Conservation (phyloP, 92 coral and sea anemone genomes). For the Bergia sp. region DNA sequence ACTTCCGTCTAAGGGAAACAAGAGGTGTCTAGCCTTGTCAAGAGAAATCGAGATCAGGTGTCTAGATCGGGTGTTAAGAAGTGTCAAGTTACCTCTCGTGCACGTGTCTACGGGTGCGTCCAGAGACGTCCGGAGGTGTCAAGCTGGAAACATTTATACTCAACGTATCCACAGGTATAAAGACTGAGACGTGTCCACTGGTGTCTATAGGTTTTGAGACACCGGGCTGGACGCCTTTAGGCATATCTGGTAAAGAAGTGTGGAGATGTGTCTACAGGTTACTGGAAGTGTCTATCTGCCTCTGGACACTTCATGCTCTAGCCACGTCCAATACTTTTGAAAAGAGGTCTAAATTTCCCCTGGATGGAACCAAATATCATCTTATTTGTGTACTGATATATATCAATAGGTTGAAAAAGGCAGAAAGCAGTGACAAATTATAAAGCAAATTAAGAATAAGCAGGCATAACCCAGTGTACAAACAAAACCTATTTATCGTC, state of each 20-base stretch:
- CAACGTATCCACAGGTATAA: no score
- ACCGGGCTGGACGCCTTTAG: slow-evolving; percentile 9
- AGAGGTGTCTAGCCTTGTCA: not conserved
- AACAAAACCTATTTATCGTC: no score
- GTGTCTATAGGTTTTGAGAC: slow-evolving; percentile 4
- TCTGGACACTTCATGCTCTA: not conserved
- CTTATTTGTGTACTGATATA: no score
- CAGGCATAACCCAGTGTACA: no score
- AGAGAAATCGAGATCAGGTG: not conserved
- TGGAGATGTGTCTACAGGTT: no score
- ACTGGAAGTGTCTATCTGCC: no score
- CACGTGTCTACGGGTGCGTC: slow-evolving; percentile 11
- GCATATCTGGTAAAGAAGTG: not conserved
- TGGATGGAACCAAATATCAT: no score
- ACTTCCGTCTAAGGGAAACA: not conserved
- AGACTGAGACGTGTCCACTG: not conserved
- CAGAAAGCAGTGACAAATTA: no score
- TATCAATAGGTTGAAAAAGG: no score
- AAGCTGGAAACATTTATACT: not conserved
- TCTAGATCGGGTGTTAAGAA: slow-evolving; percentile 13
- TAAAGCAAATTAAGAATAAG: no score
- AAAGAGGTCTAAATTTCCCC: no score
- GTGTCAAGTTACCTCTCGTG: slow-evolving; percentile 1
- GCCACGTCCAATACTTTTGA: no score
- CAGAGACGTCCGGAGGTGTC: slow-evolving; percentile 16